Base-by-base conservation (phyloP, 2,797 vertebrate genomes). In the Girardinus metallicus region DNA sequence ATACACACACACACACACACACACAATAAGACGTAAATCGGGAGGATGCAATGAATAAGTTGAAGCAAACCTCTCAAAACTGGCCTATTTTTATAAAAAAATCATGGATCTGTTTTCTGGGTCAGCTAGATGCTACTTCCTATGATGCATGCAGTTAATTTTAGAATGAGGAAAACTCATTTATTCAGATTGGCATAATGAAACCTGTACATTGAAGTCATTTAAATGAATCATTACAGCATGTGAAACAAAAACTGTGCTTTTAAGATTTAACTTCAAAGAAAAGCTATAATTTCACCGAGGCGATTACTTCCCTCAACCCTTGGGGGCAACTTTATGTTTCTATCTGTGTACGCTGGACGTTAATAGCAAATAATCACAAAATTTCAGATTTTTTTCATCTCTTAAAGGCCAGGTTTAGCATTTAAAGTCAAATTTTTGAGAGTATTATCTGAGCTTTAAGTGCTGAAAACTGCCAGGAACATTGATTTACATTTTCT, bases 51-150 rank as follows among this genome's bases (percentile, higher is more conserved):
- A 64, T 9, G 43, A 49, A 60, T 53, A 68, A 34, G n/a, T 53
- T 31, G 36, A 31, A 43, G 62, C 21, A 82, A 85, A 85, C 74
- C 70, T 47, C 34, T 51, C 31, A 31, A 83, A 89, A 66, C 34
- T 81, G 81, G 70, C 79, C 76, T 73, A 73, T 82, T 86, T 88
- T 44, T 13, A 73, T 41, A 2, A 21, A 26, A 31, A 60, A 79
- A 82, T 16, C 78, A 89, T 79, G 81, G 81, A 88, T 89, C 83
- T 79, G 34, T 77, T 86, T 88, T 91, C 86, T 87, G 80, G 87
- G 87, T 90, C 81, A 88, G 64, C 77, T 70, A 78, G 57, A 78
- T 81, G 78, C 80, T 81, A 5, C 77, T 76, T 81, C 36, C 53
- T 57, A 18, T 75, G 47, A 84, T 71, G 44, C 78, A 46, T 70